Conservation (phyloP, 2,113 vertebrate species). For the Pomatorhinus ruficollis region DNA sequence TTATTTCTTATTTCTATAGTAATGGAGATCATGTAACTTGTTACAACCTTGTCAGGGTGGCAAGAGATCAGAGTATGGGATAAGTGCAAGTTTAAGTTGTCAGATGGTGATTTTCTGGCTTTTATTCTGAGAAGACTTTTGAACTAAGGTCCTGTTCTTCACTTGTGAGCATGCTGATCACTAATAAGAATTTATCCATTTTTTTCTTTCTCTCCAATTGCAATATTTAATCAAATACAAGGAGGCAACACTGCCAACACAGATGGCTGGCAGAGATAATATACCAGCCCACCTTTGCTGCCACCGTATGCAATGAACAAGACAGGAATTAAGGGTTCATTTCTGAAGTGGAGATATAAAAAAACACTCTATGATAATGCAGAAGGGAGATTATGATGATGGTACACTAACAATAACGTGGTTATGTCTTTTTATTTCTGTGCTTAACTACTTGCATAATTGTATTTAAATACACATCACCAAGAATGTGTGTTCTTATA, state of each 20-base stretch:
- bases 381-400: background rate
- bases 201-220: background rate
- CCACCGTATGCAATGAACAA: background rate
- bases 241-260: background rate
- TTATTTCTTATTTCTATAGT: background rate
- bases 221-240: background rate
- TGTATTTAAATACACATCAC: background rate
- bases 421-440: background rate
- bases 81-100: background rate
- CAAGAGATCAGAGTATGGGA: accelerated
- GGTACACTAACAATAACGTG: background rate
- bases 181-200: background rate
- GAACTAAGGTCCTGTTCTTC: background rate
- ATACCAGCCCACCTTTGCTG: background rate
- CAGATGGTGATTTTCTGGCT: background rate
- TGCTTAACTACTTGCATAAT: background rate
- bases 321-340: background rate
- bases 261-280: background rate
- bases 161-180: background rate
- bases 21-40: background rate
- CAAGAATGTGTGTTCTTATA: background rate
- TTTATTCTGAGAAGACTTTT: background rate
- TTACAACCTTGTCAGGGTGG: background rate
- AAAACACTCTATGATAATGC: background rate
- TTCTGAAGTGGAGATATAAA: background rate